Evolutionary conservation across 2,888 invertebrate genomes (phyloP).

Genomic region (Morpho achilles): DNA sequence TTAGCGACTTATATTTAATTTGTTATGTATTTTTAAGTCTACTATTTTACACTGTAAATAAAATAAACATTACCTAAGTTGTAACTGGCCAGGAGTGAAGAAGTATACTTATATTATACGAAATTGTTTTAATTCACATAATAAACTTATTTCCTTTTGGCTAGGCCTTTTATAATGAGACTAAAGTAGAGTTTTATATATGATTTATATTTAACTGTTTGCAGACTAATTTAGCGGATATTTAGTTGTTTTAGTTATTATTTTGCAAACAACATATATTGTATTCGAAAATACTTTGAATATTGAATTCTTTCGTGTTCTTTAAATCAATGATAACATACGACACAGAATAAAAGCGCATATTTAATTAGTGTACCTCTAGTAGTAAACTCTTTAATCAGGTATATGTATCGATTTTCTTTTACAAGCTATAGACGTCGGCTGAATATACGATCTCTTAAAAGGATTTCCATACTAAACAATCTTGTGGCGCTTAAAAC

Average conservation of each 20-base stretch:
- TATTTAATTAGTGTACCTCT: too few species aligned
- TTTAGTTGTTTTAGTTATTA: constrained; percentile 1
- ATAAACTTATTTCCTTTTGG: constrained; percentile 9
- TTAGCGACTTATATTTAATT: constrained; percentile 59
- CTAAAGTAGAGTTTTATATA: constrained; percentile 10
- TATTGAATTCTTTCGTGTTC: not conserved
- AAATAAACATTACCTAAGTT: constrained; percentile 20
- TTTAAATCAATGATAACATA: too few species aligned
- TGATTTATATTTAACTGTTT: constrained; percentile 11
- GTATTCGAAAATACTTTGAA: not conserved
- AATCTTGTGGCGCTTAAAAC: too few species aligned
- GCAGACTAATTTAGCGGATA: constrained; percentile 13
- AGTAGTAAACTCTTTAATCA: too few species aligned
- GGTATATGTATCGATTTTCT: too few species aligned
- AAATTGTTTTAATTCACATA: constrained; percentile 13
- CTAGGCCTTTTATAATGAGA: constrained; percentile 8
- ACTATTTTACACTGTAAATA: constrained; percentile 49
- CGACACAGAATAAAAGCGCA: too few species aligned
- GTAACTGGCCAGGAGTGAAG: constrained; percentile 20
- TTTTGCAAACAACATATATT: not conserved
- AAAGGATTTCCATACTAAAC: too few species aligned
- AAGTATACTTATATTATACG: constrained; percentile 15
- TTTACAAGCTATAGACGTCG: too few species aligned
- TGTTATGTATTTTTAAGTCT: constrained; percentile 78
- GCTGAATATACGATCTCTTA: too few species aligned